Evolutionary conservation across 2,888 invertebrate species (phyloP), one percentile per base, ranked within the genome.

Genomic region (Phalangium opilio): DNA sequence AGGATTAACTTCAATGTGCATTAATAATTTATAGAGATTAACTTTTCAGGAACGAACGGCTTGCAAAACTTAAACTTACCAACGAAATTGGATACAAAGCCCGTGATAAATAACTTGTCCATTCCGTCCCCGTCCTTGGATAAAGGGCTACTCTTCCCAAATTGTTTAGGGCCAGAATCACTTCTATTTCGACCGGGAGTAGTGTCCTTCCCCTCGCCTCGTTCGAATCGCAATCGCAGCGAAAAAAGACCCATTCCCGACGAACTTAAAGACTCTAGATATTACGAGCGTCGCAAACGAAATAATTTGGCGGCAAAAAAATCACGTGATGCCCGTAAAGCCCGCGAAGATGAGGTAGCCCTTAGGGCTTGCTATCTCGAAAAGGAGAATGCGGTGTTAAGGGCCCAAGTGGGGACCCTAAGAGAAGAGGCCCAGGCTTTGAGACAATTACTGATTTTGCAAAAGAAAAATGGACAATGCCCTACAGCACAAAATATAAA

Each of bases 271-370:
- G 89, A 90, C 60, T 82, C 81, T 51, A 86, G 84, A 65, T 90
- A 90, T 66, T 89, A 79, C 64, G 89, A 90, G 64, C 70, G 87
- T 40, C 71, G 90, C 50, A 78, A 82, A 61, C 70, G 87, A 8
- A 90, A 90, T 66, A 90, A 90, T 64, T 78, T 83, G 62, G 90
- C 90, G 0, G 90, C 89, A 1, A 90, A 90, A 67, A 90, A 89
- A 64, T 86, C 86, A 0, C 67, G 90, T 21, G 90, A 90, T 64
- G 85, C 86, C 0, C 70, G 90, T 19, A 80, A 87, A 64, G 75
- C 83, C 43, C 70, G 89, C 21, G 89, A 90, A 63, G 89, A 90
- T 65, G 82, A 86, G 67, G 80, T 87, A 57, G 87, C 87, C 0
- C 74, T 86, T 61, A 74, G 83, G 44, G 87, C 87, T 0, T 82